phyloP scores from a whole-genome alignment of 2,888 invertebrate genomes.

The Abrostola tripartita region DNA sequence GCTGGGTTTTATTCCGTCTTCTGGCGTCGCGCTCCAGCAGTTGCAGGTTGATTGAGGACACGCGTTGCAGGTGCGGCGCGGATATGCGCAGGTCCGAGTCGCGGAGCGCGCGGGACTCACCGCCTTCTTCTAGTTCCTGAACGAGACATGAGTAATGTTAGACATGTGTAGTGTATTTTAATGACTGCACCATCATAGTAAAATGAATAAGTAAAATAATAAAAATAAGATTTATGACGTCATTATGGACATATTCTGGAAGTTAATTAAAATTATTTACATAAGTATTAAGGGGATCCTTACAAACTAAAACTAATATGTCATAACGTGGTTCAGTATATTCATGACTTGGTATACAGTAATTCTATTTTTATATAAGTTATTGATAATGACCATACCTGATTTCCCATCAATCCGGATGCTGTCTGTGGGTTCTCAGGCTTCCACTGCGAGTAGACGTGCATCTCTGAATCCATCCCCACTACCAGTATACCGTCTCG shows the following conservation, averaged over 20 bases:
- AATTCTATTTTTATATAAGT: too few relatives aligned
- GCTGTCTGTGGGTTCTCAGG: conserved; percentile 87
- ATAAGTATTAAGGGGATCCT: too few relatives aligned
- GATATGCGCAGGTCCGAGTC: conserved; percentile 91
- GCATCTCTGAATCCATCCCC: conserved; percentile 99
- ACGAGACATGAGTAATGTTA: not conserved
- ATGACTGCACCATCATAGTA: too few relatives aligned
- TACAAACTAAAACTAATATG: too few relatives aligned
- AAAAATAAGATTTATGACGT: too few relatives aligned
- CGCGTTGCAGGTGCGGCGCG: conserved; percentile 94
- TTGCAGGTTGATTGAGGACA: conserved; percentile 95
- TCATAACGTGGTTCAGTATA: too few relatives aligned
- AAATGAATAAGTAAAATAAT: too few relatives aligned
- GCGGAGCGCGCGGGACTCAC: conserved; percentile 91
- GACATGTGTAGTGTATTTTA: not conserved
- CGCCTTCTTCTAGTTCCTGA: conserved; percentile 91
- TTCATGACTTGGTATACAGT: too few relatives aligned
- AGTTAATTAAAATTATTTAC: too few relatives aligned
- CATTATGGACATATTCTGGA: too few relatives aligned
- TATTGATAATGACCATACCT: conserved; percentile 62
- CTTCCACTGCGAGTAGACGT: conserved; percentile 99
- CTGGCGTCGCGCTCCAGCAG: conserved; percentile 92
- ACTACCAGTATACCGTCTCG: conserved; percentile 99
- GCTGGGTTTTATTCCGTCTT: conserved; percentile 88
- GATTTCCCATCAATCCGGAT: conserved; percentile 67